Percentiles rank a stretch among this genome's conserved stretches.
Conservation (phyloP, 2,113 vertebrate species). For the Cathartes aura region DNA sequence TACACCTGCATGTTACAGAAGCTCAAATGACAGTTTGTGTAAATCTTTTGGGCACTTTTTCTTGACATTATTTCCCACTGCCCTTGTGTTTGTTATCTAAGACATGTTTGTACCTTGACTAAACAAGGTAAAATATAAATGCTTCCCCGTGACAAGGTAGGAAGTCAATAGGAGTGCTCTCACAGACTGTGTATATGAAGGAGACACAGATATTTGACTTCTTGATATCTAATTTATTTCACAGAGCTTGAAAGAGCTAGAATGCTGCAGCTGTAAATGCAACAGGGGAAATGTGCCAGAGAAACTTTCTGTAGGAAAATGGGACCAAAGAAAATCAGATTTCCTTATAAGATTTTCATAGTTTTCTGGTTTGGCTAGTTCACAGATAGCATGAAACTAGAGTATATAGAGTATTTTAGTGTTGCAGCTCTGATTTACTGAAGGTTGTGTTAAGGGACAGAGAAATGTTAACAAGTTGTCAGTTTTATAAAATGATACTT, state of each 20-base stretch:
- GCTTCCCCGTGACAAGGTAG: not conserved
- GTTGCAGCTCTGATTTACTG: not conserved
- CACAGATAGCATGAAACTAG: not conserved
- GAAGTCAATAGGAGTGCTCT: not conserved
- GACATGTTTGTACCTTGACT: not conserved
- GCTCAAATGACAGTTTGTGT: not conserved
- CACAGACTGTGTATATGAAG: not conserved
- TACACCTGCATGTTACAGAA: not conserved
- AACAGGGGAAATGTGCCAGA: not conserved
- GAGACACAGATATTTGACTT: not conserved
- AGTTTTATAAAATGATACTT: not conserved
- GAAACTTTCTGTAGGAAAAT: not conserved
- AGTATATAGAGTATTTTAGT: not conserved
- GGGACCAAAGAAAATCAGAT: not conserved
- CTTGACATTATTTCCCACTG: not conserved
- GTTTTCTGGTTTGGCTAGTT: not conserved
- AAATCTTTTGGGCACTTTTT: not conserved
- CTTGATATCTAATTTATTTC: not conserved
- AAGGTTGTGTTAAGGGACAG: not conserved
- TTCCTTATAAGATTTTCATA: not conserved
- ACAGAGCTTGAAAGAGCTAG: not conserved
- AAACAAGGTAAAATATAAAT: not conserved
- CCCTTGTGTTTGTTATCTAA: not conserved
- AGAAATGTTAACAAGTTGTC: not conserved
- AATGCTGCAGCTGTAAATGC: not conserved